Evolutionary conservation across 2,113 vertebrate genomes (phyloP), one percentile per base, ranked within the genome.

Genomic region (Silurus meridionalis): DNA sequence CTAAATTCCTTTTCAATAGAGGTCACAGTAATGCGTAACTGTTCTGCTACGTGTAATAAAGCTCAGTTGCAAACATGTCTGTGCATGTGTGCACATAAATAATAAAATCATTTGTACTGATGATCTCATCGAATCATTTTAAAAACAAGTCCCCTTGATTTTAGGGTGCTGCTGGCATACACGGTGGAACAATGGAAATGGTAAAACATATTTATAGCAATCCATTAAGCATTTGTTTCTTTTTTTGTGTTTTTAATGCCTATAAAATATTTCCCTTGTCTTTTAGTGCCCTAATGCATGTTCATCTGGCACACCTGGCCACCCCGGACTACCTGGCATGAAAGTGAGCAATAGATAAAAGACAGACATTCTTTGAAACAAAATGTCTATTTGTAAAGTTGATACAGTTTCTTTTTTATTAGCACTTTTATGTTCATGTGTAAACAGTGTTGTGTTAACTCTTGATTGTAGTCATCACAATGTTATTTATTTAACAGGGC

Each of bases 261-360:
- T 72, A 15, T 57, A 77, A 74, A 46, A 1, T 87, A 46, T 87
- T 23, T 48, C 23, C 37, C 60, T 64, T 88, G n/a, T 89, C 91
- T 90, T 94, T 53, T 91, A 99, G 98, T 99, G 98, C 92, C 96
- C 97, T 67, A 96, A 93, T 91, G 94, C 97, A 82, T 99, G 98
- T 90, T 94, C 96, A 17, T 94, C 96, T 78, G 97, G 97, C 2
- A 95, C 94, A 3, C 92, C 97, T 57, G 98, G 98, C 71, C 95
- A 98, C 75, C 96, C 97, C 90, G 98, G 98, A 0, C 93, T 98
- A 88, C 96, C 97, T 90, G 98, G 98, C 82, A 97, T 99, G 98
- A 98, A 99, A 95, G 98, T 99, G 92, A 95, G 93, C 89, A 77
- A 50, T 19, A 21, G 0, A 50, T 61, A 46, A 23, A 21, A 75